Base-by-base conservation (phyloP, 2,888 invertebrate species). In the Tinea pellionella region DNA sequence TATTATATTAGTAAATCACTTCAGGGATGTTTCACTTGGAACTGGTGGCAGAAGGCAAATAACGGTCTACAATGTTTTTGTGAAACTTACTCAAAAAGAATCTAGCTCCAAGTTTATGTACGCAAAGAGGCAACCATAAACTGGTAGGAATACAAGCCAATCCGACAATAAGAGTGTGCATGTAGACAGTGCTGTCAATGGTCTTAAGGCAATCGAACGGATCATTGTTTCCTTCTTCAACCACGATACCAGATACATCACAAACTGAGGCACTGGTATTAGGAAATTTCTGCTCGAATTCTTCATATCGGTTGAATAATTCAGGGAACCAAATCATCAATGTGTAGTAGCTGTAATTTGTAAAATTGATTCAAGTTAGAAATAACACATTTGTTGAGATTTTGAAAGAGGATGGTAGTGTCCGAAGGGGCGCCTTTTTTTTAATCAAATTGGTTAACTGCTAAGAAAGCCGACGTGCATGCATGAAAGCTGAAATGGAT, bases 251-350 rank as follows among this genome's bases (percentile, higher is more conserved):
- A 12, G 93, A 93, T 0, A 94, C 93, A 68, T 93, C 92, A 73
- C 94, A 94, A 7, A 95, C 93, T 0, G 93, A 92, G 0, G 93
- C 93, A 0, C 89, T 88, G 59, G 90, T 86, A 63, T 90, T 91
- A 0, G 93, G 93, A 87, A 92, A 88, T 1, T 80, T 74, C 24
- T 78, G 72, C 71, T 94, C 94, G 74, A 91, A 94, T 67, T 92
- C 92, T 69, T 94, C 93, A 77, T 94, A 94, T 60, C 96, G 92
- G 77, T 92, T 91, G 82, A 96, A 96, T 68, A 96, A 80, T 77
- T 96, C 96, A 12, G 96, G 96, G 81, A 96, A 96, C 96, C 96
- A 96, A 75, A 96, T 91, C 94, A 95, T 96, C 51, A 96, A 82
- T 7, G 96, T 96, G 77, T 96, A 96, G 81, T 96, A 96, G 72